Base-by-base conservation (phyloP, 2,888 invertebrate species). In the Lamellibrachia satsuma region DNA sequence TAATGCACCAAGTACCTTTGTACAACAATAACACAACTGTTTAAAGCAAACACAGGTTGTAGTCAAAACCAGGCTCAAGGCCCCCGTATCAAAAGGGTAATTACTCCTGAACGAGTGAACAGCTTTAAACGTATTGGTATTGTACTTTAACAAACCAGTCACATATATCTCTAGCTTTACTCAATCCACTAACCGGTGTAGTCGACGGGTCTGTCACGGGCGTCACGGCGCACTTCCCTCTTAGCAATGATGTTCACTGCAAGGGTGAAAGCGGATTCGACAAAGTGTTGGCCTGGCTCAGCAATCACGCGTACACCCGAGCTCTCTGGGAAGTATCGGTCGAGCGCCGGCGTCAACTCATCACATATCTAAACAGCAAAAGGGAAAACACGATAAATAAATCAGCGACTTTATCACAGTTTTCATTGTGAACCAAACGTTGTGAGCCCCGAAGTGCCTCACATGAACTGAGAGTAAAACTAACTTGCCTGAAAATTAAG, bases 281-380 rank as follows among this genome's bases (percentile, higher is more conserved):
- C 99, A 97, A 98, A 99, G 97, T 98, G 99, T 51, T 99, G 97
- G 3, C 99, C 99, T 0, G 99, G 99, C 97, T 99, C 99, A 15
- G 99, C 98, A 95, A 99, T 99, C 93, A 99, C 97, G 52, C 97
- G 97, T 94, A 99, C 98, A 92, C 97, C 97, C 94, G 97, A 96
- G 90, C 96, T 96, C 95, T 97, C 97, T n/a, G 98, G 98, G 97
- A 99, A 99, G 96, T 98, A 98, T 93, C 97, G 97, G 93, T 98
- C 98, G 94, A 99, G 96, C 0, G 99, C 98, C 22, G 97, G 95
- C 96, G 98, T 98, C 93, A 99, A 97, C 94, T 98, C 97, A 22
- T 97, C 97, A 2, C 98, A 98, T 95, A 98, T 98, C 98, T 98
- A 96, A 22, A 95, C 93, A 93, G 93, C 52, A 90, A 94, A 94